Evolutionary conservation across 2,797 vertebrate species (phyloP), one percentile per base, ranked within the genome.

Genomic region (Manis javanica): DNA sequence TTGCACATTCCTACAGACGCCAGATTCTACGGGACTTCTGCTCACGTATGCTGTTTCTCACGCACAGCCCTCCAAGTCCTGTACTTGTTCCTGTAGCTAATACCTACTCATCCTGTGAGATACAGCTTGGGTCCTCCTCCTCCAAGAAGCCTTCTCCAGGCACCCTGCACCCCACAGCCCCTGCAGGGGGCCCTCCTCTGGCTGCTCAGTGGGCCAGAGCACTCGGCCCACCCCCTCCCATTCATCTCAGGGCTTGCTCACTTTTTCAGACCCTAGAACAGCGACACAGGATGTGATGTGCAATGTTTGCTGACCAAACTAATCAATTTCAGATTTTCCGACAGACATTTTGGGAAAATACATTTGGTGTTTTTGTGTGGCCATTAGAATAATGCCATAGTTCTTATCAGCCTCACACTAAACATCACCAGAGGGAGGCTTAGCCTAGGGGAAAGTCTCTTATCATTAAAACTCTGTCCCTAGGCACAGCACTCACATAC

Each of bases 281-380:
- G 55, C 24, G 51, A 29, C 42, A 23, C 0, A 16, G 5, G 75
- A 55, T 24, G 53, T 14, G 51, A 31, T 21, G 19, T 16, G 15
- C 18, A 19, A 2, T 12, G 51, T 83, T 84, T 68, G 37, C 86
- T 87, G 82, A 64, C 29, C 24, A 26, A 87, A 92, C 21, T 29
- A 78, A 64, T 81, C 19, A n/a, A 71, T 86, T 89, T 83, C 26
- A 69, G 69, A 74, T 90, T 87, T 75, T 61, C 66, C 42, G 21
- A 90, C 5, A 81, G 91, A 63, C 21, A 19, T 93, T 93, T 94
- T 66, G 69, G 59, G 78, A 72, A 94, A 95, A 83, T 57, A 37
- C 16, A 11, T 57, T 63, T 23, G 11, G 21, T 72, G 39, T 37
- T 77, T 77, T 53, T 66, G 34, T 42, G 55, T 87, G 69, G 18